Evolutionary conservation across 2,888 invertebrate species (phyloP).

Genomic region (Limulus polyphemus): DNA sequence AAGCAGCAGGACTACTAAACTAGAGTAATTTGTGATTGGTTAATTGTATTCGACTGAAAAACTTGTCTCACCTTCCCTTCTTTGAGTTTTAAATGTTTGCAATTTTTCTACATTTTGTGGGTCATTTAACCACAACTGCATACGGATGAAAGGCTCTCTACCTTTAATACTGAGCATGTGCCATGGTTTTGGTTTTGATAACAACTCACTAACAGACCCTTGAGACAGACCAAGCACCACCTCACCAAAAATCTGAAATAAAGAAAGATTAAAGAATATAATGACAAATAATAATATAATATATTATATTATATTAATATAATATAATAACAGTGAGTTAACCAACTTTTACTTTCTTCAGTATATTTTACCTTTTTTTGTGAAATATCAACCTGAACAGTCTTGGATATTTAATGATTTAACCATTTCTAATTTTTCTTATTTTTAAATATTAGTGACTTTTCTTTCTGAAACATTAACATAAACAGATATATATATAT

Average conservation of each 20-base stretch:
- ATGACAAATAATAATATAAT: constrained; percentile 1
- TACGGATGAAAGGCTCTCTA: constrained; percentile 85
- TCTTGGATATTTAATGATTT: too few relatives aligned
- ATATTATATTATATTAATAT: too few relatives aligned
- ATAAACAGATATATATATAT: too few relatives aligned
- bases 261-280: constrained; percentile 4
- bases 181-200: constrained; percentile 98
- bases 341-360: background rate
- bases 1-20: too few relatives aligned
- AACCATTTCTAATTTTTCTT: too few relatives aligned
- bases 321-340: too few relatives aligned
- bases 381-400: too few relatives aligned
- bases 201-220: constrained; percentile 89
- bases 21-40: too few relatives aligned
- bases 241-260: constrained; percentile 76
- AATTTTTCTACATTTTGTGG: constrained; percentile 86
- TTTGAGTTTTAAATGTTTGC: constrained; percentile 73
- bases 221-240: constrained; percentile 91
- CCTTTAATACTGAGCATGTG: constrained; percentile 98
- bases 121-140: constrained; percentile 94
- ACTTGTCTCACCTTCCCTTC: constrained; percentile 49
- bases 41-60: too few relatives aligned
- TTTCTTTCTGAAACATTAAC: too few relatives aligned
- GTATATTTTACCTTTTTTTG: too few relatives aligned
- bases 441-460: too few relatives aligned